These are phyloP conservation scores for Therioaphis trifolii DNA, from an alignment of 2,888 invertebrate species.

Conservation along the genomic window DNA sequence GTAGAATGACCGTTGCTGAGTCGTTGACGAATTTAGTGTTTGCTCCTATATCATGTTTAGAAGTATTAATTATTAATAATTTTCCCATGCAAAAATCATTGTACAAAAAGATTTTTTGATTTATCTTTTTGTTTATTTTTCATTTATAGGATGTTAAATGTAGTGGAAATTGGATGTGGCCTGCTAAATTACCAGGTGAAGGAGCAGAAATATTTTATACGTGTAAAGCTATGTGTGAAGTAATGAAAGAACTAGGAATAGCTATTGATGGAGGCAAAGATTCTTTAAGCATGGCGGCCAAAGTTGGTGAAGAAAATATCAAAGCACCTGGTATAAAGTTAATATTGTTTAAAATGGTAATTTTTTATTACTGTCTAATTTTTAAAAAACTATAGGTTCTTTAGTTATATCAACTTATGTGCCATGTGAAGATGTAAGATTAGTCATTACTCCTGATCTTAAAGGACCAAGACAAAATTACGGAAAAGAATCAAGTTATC, in stretches of 20 bases:
- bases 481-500: constrained; percentile 69
- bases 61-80: constrained; percentile 70
- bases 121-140: not conserved
- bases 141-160: constrained; percentile 89
- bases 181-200: constrained; percentile 93
- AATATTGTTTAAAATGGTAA: not conserved
- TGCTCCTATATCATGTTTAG: constrained; percentile 72
- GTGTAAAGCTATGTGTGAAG: constrained; percentile 86
- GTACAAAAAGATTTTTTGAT: not conserved
- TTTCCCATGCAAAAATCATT: not conserved
- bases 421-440: constrained; percentile 89
- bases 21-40: constrained; percentile 91
- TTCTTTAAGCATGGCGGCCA: constrained; percentile 96
- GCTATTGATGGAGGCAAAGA: constrained; percentile 98
- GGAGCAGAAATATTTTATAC: constrained; percentile 89
- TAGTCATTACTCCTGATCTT: constrained; percentile 89
- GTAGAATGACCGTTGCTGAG: constrained; percentile 94
- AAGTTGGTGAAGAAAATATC: constrained; percentile 76
- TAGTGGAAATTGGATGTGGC: constrained; percentile 99
- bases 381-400: constrained; percentile 75
- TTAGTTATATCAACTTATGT: constrained; percentile 97
- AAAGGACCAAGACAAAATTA: constrained; percentile 73
- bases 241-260: constrained; percentile 85
- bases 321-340: constrained; percentile 72
- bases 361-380: not conserved